Evolutionary conservation across 2,113 vertebrate genomes (phyloP), one percentile per base, ranked within the genome.

Genomic region (Ranitomeya imitator): DNA sequence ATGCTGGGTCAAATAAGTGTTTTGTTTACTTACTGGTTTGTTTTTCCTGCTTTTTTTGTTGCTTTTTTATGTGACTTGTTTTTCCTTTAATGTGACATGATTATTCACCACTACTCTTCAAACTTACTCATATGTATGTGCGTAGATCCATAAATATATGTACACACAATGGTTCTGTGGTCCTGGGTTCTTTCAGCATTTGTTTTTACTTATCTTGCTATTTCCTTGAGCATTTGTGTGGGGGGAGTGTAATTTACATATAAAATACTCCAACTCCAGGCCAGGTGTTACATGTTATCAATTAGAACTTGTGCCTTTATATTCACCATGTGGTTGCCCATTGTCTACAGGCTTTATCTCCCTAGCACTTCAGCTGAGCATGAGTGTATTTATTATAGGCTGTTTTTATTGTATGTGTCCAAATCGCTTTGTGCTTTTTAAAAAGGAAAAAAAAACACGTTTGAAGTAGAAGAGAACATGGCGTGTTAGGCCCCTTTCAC

Each of bases 1-100:
- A 65, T 54, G 81, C 65, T 15, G 61, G 81, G 81, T 83, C 61
- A 83, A 23, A 83, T 79, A 79, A 69, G 80, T 83, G 81, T 69
- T 67, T 45, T 83, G 61, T 83, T 83, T 83, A 54, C 45, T 67
- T 54, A 69, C 45, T 19, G 4, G 6, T 81, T 23, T 81, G n/a
- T 80, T 26, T 80, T 60, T 80, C 9, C 23, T 79, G 52, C 52
- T 79, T n/a, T 57, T 79, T 23, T 15, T 7, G 2, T 45, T 45
- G 3, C 3, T 18, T 0, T 13, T n/a, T 79, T 79, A n/a, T 79
- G 55, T 79, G 78, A 57, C 78, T 79, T 60, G 55, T 60, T 31
- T 55, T 79, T 45, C 37, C 37, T 45, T 45, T 45, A 45, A 45
- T 45, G 37, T 45, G 37, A 45, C 18, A 52, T 71, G 26, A 71